Conservation (phyloP, 2,113 vertebrate genomes). For the Nyctibius bracteatus region DNA sequence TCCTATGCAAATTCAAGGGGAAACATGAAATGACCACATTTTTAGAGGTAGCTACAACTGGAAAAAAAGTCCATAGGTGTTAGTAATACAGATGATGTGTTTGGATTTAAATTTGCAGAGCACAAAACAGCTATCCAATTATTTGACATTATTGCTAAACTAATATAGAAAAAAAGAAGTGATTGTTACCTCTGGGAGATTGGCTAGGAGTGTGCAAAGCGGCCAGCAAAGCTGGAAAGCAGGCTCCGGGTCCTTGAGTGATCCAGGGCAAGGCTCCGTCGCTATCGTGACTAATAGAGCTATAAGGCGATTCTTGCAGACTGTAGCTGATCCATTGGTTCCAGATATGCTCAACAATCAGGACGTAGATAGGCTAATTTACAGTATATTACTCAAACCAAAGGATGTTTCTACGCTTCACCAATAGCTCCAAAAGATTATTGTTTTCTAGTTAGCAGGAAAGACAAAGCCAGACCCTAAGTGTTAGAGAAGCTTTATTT, state of each 20-base stretch:
- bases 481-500: background rate
- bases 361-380: slow-evolving; percentile 21
- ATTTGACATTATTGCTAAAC: background rate
- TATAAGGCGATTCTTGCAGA: background rate
- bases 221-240: background rate
- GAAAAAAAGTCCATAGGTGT: background rate
- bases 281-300: background rate
- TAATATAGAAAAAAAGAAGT: background rate
- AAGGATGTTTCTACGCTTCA: background rate
- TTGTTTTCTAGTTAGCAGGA: background rate
- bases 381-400: background rate
- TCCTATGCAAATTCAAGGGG: background rate
- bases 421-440: background rate
- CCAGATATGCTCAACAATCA: background rate
- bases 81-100: background rate
- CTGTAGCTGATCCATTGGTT: slow-evolving; percentile 36
- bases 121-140: background rate
- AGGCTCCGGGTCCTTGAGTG: background rate
- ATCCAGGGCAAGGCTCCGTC: background rate
- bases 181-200: background rate
- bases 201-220: background rate
- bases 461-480: background rate
- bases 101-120: background rate
- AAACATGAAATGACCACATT: background rate
- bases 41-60: background rate